Conservation (phyloP, 2,888 invertebrate species). For the Chromoteleia sp. region DNA sequence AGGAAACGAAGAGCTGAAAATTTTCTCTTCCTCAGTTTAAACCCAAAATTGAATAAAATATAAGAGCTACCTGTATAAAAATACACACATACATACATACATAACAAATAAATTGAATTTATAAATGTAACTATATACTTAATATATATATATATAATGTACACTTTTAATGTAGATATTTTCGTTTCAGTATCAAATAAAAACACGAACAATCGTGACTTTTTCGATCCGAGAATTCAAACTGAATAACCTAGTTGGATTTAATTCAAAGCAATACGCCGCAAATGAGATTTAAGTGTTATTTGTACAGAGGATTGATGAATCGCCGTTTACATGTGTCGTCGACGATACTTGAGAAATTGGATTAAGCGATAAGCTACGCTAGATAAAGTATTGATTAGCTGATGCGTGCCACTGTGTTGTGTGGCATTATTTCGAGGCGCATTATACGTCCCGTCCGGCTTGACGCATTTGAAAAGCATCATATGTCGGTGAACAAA, state of each 20-base stretch:
- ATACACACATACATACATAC: too few species aligned
- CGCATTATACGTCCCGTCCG: constrained; percentile 14
- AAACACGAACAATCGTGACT: too few species aligned
- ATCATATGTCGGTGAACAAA: constrained; percentile 8
- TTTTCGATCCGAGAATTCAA: not conserved
- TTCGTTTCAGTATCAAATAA: too few species aligned
- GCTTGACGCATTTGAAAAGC: constrained; percentile 18
- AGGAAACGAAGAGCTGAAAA: too few species aligned
- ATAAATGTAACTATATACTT: too few species aligned
- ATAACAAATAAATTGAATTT: too few species aligned
- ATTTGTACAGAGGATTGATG: constrained; percentile 45
- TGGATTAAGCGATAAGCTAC: constrained; percentile 61
- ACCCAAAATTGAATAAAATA: too few species aligned
- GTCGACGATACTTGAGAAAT: constrained; percentile 57
- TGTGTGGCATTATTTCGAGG: constrained; percentile 38
- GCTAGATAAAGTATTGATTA: constrained; percentile 66
- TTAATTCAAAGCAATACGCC: constrained; percentile 40
- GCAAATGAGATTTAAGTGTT: constrained; percentile 54
- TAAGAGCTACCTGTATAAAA: too few species aligned
- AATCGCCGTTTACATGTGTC: constrained; percentile 55
- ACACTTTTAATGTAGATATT: too few species aligned
- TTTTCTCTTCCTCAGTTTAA: too few species aligned
- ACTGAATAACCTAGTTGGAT: constrained; percentile 12
- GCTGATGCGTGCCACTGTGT: constrained; percentile 53
- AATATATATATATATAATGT: too few species aligned